These are phyloP conservation scores for Acronicta psi DNA, from an alignment of 2,888 invertebrate genomes.

Conservation along the genomic window DNA sequence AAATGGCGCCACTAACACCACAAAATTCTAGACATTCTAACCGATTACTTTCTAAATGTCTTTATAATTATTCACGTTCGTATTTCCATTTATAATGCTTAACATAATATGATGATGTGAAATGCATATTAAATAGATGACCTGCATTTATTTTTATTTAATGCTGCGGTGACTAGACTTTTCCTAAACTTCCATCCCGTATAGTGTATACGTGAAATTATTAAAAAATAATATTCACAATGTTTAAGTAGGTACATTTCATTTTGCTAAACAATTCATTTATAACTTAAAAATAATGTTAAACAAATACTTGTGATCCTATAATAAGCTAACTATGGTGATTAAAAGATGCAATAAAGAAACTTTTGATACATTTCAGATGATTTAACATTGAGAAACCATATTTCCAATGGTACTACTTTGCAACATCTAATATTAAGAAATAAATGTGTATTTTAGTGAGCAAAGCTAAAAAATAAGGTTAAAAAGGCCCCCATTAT, in stretches of 20 bases:
- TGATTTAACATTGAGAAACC: slow-evolving; percentile 4
- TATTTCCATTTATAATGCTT: slow-evolving; percentile 54
- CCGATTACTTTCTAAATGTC: slow-evolving; percentile 61
- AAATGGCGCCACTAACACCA: slow-evolving; percentile 27
- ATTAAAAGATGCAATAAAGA: slow-evolving; percentile 35
- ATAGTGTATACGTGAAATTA: slow-evolving; percentile 44
- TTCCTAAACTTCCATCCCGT: slow-evolving; percentile 60
- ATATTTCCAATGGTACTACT: slow-evolving; percentile 5
- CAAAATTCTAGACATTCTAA: slow-evolving; percentile 49
- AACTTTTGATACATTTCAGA: slow-evolving; percentile 4
- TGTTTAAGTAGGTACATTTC: slow-evolving; percentile 59
- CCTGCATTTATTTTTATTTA: slow-evolving; percentile 65
- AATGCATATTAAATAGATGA: slow-evolving; percentile 64
- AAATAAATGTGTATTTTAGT: slow-evolving; percentile 30
- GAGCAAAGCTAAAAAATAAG: slow-evolving; percentile 55
- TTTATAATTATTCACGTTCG: slow-evolving; percentile 57
- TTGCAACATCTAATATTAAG: slow-evolving; percentile 12
- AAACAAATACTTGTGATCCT: slow-evolving; percentile 50
- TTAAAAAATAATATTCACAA: slow-evolving; percentile 56
- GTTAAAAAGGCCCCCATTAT: slow-evolving; percentile 64
- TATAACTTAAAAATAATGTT: slow-evolving; percentile 63
- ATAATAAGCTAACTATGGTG: slow-evolving; percentile 42
- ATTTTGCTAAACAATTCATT: slow-evolving; percentile 62
- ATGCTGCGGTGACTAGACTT: slow-evolving; percentile 85
- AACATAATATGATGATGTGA: slow-evolving; percentile 48